Base-by-base conservation (phyloP, 1,140 invertebrate genomes). In the Chymomyza costata region DNA sequence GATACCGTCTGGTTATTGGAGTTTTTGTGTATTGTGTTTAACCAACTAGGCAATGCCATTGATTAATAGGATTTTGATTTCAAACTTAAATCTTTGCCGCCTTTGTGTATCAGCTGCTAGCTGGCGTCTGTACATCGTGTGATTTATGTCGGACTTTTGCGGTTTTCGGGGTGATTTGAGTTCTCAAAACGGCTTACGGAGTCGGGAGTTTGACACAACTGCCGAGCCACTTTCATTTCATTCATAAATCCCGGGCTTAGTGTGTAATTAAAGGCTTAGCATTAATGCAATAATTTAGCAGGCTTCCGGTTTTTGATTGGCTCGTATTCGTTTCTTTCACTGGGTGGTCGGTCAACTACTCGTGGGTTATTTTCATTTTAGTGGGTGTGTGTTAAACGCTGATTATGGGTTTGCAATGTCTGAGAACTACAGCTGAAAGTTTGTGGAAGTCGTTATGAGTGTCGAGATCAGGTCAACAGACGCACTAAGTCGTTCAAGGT, bases 21-120 rank as follows among this genome's bases (percentile, higher is more conserved):
- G 25, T 28, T 71, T 78, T 54, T 57, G 45, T 63, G 39, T 49
- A 51, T 44, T 53, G 34, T 40, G 59, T 44, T 54, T 40, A 53
- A 30, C 11, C 47, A 52, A 48, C 54, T 28, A 37, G 46, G 30
- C 35, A 28, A 37, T 50, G 40, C 50, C n/a, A 48, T 49, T 73
- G 73, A 68, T 80, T 80, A 80, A 80, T 80, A 80, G 66, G 66
- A 68, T 73, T 80, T 68, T 43, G 64, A 73, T 80, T 65, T 64
- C 57, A 51, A 66, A 48, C 2, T n/a, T 5, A 13, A 34, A 13
- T 25, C 21, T 8, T 5, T 25, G 21, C 21, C 21, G 21, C 21
- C 21, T 57, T 64, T 67, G 15, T 34, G 18, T 43, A 62, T 69
- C 61, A 62, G 15, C 34, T 16, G 25, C 21, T 30, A 21, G 13